Base-by-base conservation (phyloP, 2,888 invertebrate species). In the Andrena minutula region DNA sequence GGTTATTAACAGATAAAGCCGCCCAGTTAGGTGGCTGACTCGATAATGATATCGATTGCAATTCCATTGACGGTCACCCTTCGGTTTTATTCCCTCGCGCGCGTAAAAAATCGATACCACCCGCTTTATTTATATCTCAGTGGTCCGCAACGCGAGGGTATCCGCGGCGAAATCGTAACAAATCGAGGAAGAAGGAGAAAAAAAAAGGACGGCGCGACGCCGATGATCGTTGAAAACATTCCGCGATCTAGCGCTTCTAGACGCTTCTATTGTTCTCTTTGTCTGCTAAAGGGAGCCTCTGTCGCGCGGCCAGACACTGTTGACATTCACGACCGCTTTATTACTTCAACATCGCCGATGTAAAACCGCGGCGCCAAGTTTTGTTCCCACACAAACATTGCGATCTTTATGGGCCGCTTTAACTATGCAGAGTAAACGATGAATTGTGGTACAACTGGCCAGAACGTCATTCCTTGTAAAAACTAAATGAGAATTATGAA, bases 31-130 rank as follows among this genome's bases (percentile, higher is more conserved):
- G 68, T 73, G 58, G 76, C 84, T 68, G 75, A 82, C 85, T 86
- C 71, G 82, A 86, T 86, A 86, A 86, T 79, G 65, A 76, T 90
- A 91, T 90, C 84, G 90, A 90, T 86, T 84, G 70, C 73, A 88
- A 87, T 90, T 83, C 83, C 84, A 56, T 60, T 64, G 80, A 84
- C 87, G 81, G 86, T 87, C 86, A 89, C 86, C 88, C 90, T 89
- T 87, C 75, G 64, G 75, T 83, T 83, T 84, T 76, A 63, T 78
- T 84, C 85, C 84, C 85, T 84, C 75, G 51, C 32, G 63, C 68
- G 26, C 61, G 69, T 64, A 68, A 69, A 75, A 69, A 88, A 90
- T 91, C 91, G 90, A 91, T 91, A 87, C 53, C 76, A 71, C 74
- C 77, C 83, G 64, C 75, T 90, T 84, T 90, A 90, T 90, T 90